Conservation (phyloP, 2,797 vertebrate species). For the Hemitrygon akajei region DNA sequence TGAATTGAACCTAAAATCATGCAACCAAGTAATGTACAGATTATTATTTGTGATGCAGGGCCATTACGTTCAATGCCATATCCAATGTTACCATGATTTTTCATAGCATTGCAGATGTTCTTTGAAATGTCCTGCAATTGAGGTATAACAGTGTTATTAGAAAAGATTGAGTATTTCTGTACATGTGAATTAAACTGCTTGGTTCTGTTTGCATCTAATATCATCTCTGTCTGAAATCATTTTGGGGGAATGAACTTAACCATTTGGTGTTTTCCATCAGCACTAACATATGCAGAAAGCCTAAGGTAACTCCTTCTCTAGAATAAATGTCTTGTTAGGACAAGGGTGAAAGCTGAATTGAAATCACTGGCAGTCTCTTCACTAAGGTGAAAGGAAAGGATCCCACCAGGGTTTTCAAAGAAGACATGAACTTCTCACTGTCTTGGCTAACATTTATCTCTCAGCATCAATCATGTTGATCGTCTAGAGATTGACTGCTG, state of each 20-base stretch:
- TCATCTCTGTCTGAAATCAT: neutral
- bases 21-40: neutral
- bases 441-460: neutral
- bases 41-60: neutral
- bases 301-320: neutral
- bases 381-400: neutral
- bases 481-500: neutral
- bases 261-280: neutral
- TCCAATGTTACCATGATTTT: too few species aligned
- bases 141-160: neutral
- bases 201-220: neutral
- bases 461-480: neutral
- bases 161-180: neutral
- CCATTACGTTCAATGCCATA: neutral
- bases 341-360: neutral
- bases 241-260: neutral
- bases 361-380: neutral
- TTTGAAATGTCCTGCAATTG: neutral
- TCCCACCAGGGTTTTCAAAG: neutral
- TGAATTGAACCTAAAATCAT: neutral
- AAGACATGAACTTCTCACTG: neutral
- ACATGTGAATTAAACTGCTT: neutral
- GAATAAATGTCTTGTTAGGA: neutral
- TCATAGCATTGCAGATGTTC: neutral
- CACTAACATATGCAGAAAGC: neutral